Evolutionary conservation across 1,140 invertebrate species (phyloP), one percentile per base, ranked within the genome.

Genomic region (Hyphantria cunea): DNA sequence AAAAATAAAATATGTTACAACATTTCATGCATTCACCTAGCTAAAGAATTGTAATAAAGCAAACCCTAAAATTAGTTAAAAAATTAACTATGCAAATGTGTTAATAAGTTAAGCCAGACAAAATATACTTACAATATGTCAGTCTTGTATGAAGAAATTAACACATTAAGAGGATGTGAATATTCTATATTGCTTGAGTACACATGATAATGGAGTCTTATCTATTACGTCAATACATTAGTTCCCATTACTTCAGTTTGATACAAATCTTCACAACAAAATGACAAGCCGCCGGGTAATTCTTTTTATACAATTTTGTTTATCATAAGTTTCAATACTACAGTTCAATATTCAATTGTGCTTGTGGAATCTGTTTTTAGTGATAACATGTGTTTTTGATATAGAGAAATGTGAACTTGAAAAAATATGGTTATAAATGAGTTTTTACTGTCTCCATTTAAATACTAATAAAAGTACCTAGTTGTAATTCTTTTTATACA

Each of bases 281-380:
- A 90, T 90, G 87, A 75, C 79, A 75, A 72, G 72, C 59, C 84
- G 78, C 70, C 80, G 87, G 87, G 87, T 90, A 90, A 89, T 70
- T 76, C 50, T 56, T 70, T 70, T 62, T 74, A 72, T 31, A 54
- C 53, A 25, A 50, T 17, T n/a, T 60, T 34, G 37, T 42, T 60
- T 42, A 10, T 32, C 17, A 45, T 47, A 15, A 33, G 11, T 9
- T 45, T 8, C 37, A 37, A 17, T 49, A 54, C 12, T 54, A 14
- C n/a, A 48, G 51, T 63, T 63, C 17, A 34, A 13, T 39, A 34
- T 54, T 41, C 15, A 55, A 64, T 49, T 56, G 47, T 58, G 55
- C 15, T 31, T 65, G 63, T 65, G 54, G 15, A 51, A 41, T 61
- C 37, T 49, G 45, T 37, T 17, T 13, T 39, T n/a, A 39, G 11